Percentiles rank a stretch among this genome's conserved stretches.
These are phyloP conservation scores for Zaprionus davidi DNA, from an alignment of 1,140 invertebrate species.

Conservation along the genomic window DNA sequence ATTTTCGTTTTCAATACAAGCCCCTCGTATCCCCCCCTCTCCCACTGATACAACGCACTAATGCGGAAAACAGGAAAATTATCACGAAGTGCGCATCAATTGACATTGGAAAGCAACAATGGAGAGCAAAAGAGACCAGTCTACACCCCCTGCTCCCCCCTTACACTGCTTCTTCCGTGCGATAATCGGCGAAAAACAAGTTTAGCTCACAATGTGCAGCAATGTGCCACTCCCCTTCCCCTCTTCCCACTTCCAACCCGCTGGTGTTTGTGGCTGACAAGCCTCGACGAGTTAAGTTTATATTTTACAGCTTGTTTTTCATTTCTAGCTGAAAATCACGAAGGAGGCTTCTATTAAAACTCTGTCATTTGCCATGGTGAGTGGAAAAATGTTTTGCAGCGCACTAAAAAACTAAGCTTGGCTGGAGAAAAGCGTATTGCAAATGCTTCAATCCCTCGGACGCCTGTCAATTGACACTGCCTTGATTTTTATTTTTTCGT, in stretches of 20 bases:
- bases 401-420: neutral
- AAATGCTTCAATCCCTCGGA: conserved; percentile 35
- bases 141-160: neutral
- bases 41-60: conserved; percentile 27
- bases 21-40: no score
- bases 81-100: conserved; percentile 56
- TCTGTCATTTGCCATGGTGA: conserved; percentile 39
- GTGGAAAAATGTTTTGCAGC: neutral
- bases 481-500: neutral
- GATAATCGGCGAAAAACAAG: conserved; percentile 45
- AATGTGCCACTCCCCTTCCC: conserved; percentile 17
- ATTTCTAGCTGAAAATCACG: conserved; percentile 20
- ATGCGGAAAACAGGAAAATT: conserved; percentile 59
- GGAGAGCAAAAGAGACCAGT: conserved; percentile 14
- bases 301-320: conserved; percentile 14
- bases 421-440: neutral
- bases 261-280: conserved; percentile 40
- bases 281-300: conserved; percentile 8
- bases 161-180: neutral
- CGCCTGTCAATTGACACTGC: conserved; percentile 22
- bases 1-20: neutral
- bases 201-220: conserved; percentile 36
- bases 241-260: neutral
- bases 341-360: conserved; percentile 45
- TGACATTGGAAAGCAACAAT: conserved; percentile 40